Evolutionary conservation across 2,113 vertebrate genomes (phyloP), one percentile per base, ranked within the genome.

Genomic region (Brachyhypopomus gauderio): DNA sequence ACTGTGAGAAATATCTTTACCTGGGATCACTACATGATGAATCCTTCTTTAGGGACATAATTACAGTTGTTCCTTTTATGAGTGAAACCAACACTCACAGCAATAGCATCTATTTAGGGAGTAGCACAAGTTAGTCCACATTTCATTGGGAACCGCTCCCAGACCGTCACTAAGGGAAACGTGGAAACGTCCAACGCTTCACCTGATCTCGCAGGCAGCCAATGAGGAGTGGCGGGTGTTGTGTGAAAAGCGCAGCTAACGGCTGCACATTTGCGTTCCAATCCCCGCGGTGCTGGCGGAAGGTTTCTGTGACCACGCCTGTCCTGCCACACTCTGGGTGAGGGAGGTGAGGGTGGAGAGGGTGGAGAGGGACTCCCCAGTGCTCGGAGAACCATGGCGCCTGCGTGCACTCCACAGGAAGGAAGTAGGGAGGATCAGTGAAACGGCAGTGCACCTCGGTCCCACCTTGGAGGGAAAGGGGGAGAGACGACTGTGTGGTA

Each of bases 241-340:
- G 66, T 77, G 75, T 77, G 69, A 77, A 88, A 84, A 56, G 76
- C 84, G 34, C 84, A 72, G 80, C 62, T 81, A 76, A 34, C 25
- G 70, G 78, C 83, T 84, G 79, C 59, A 48, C 78, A 81, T 75
- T 78, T 85, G 58, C 81, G 83, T 88, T 90, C 86, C 72, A 84
- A 79, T 88, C 80, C 78, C 41, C 81, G 73, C 30, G 76, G 73
- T 67, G 38, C 78, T 79, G 75, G 41, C 20, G 52, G 77, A 20
- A 79, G 80, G 56, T 81, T 91, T 91, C 87, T 63, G 83, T 74
- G 90, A 92, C 86, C 84, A 80, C 74, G 84, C 83, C 85, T 84
- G 85, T 86, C 87, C 77, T 78, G 80, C 85, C 75, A 80, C 87
- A 88, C 87, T 89, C 41, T 64, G 27, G 12, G 72, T 30, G 67